Conservation (phyloP, 2,888 invertebrate species). For the Dryocosmus kuriphilus region DNA sequence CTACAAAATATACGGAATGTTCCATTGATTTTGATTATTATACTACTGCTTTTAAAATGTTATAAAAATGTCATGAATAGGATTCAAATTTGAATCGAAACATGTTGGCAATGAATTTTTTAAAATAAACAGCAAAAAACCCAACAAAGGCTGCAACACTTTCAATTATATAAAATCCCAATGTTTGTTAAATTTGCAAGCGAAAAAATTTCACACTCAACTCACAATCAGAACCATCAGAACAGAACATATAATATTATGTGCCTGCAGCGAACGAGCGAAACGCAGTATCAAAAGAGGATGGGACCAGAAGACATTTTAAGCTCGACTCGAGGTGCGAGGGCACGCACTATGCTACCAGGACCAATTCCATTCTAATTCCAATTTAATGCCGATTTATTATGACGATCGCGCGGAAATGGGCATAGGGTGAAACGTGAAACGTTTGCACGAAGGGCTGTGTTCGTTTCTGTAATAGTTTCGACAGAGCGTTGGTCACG, state of each 20-base stretch:
- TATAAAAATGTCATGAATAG: too few species aligned
- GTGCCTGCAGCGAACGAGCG: not conserved
- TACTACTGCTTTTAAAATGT: too few species aligned
- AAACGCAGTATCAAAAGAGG: conserved; percentile 46
- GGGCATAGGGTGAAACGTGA: conserved; percentile 37
- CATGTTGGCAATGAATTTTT: too few species aligned
- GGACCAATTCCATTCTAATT: conserved; percentile 71
- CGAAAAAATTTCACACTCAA: not conserved
- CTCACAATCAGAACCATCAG: not conserved
- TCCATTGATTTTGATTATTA: too few species aligned
- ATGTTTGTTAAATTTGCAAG: not conserved
- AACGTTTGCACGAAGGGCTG: conserved; percentile 45
- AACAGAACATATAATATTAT: not conserved
- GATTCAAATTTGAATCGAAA: too few species aligned
- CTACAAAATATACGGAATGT: too few species aligned
- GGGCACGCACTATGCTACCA: conserved; percentile 68
- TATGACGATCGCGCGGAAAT: conserved; percentile 56
- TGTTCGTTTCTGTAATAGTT: conserved; percentile 67
- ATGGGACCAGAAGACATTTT: conserved; percentile 62
- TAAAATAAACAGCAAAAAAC: too few species aligned
- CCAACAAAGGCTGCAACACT: too few species aligned
- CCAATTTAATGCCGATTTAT: conserved; percentile 75
- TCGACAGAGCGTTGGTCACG: conserved; percentile 70
- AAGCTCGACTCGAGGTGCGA: conserved; percentile 68
- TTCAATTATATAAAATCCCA: not conserved